Base-by-base conservation (phyloP, 2,888 invertebrate genomes). In the Lepidonotus clava region DNA sequence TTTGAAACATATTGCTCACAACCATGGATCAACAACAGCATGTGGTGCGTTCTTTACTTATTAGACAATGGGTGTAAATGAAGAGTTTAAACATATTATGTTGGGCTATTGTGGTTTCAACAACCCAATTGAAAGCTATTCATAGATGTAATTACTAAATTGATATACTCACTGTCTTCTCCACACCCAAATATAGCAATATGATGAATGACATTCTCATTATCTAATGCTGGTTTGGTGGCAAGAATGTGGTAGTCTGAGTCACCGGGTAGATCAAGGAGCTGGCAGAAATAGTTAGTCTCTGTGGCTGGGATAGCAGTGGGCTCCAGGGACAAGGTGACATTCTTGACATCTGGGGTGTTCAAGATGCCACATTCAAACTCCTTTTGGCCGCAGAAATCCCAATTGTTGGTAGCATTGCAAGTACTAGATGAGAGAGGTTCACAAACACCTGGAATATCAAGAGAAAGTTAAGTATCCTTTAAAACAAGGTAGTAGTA, bases 231-330 rank as follows among this genome's bases (percentile, higher is more conserved):
- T 5, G 88, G 88, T 51, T 86, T 66, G 61, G 21, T 46, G 36
- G 87, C 88, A 40, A 88, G 56, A 11, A 88, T 41, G 67, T 88
- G 87, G 67, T 76, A 76, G 46, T 84, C 87, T 18, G 38, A 32
- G 61, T 88, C 88, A 24, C 46, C 40, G n/a, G 87, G 85, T n/a
- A 89, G 61, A n/a, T 56, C 51, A 71, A 87, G 88, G n/a, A 51
- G 41, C 36, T 66, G 28, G 85, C 89, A 89, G 18, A 46, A 38
- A 83, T 89, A 89, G 28, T 86, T 89, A 34, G 88, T 89, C 85
- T 87, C 88, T 53, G 40, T 51, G 24, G 6, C 40, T 6, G 89
- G 89, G 1, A 89, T 85, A 18, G 85, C 18, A 1, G 87, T 84
- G 11, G 4, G 0, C 21, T 80, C 56, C 21, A 88, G 51, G 11